These are phyloP conservation scores for Alouatta caraya DNA, from an alignment of 2,797 vertebrate genomes.

Conservation along the genomic window DNA sequence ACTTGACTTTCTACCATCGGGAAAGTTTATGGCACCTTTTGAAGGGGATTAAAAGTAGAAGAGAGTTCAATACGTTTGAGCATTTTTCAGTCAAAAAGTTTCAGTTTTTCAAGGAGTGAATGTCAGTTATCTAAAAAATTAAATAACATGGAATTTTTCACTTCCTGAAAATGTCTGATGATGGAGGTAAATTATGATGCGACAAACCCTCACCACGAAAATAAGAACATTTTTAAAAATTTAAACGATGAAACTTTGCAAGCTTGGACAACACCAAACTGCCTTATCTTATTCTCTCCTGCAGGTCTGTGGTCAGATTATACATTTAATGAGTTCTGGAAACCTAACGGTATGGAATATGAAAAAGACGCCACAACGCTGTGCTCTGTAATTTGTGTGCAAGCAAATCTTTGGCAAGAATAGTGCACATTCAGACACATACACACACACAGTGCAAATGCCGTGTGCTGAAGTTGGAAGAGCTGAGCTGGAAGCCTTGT, in stretches of 20 bases:
- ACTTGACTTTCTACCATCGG: neutral
- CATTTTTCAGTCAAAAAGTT: neutral
- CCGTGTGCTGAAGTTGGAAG: slow-evolving; percentile 74
- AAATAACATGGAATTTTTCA: neutral
- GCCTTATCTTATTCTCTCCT: slow-evolving; percentile 43
- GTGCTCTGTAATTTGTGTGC: slow-evolving; percentile 76
- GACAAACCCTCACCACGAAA: neutral
- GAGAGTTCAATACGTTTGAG: neutral
- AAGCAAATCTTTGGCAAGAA: slow-evolving; percentile 80
- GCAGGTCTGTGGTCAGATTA: slow-evolving; percentile 65
- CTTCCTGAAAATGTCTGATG: neutral
- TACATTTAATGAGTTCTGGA: slow-evolving; percentile 71
- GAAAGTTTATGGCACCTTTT: neutral
- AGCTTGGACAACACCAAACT: slow-evolving; percentile 21
- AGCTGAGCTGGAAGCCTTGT: slow-evolving; percentile 72
- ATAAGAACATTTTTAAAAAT: neutral
- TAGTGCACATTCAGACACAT: slow-evolving; percentile 74
- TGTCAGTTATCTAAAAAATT: neutral
- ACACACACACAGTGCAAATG: slow-evolving; percentile 74
- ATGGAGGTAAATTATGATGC: neutral
- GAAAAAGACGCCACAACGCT: slow-evolving; percentile 69
- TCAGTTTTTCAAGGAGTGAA: neutral
- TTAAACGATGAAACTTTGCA: slow-evolving; percentile 11
- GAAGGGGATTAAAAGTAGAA: neutral
- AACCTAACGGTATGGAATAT: slow-evolving; percentile 47